These are phyloP conservation scores for Nothura maculosa DNA, from an alignment of 2,797 vertebrate species.

Conservation along the genomic window DNA sequence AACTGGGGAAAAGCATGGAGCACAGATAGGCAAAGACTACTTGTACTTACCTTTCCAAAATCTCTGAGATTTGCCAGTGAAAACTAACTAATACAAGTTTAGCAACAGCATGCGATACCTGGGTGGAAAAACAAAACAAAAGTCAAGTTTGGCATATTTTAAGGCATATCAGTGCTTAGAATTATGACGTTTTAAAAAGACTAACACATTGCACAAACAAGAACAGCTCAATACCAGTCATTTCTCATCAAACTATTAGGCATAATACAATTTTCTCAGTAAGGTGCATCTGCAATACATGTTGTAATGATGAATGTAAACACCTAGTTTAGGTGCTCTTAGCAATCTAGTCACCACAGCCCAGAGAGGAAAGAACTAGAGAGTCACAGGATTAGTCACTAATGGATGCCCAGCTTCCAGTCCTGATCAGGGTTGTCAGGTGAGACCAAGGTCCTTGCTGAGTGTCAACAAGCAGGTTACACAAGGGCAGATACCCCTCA, in stretches of 20 bases:
- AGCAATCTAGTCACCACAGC: background rate
- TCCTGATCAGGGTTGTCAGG: background rate
- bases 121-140: conserved; percentile 46
- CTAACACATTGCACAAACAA: background rate
- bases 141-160: background rate
- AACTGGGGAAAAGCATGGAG: background rate
- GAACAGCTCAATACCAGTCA: background rate
- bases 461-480: background rate
- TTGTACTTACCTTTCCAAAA: conserved; percentile 93
- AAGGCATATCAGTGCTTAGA: background rate
- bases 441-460: background rate
- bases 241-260: background rate
- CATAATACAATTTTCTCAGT: background rate
- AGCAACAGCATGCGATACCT: conserved; percentile 96
- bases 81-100: conserved; percentile 99
- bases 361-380: background rate
- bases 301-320: background rate
- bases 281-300: background rate
- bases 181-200: background rate
- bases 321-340: background rate
- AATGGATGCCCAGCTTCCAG: background rate
- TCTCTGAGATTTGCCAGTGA: conserved; percentile 98
- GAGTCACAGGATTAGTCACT: background rate
- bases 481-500: background rate
- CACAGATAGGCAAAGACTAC: background rate